Conservation (phyloP, 2,797 vertebrate genomes). For the Poeciliopsis presidionis region DNA sequence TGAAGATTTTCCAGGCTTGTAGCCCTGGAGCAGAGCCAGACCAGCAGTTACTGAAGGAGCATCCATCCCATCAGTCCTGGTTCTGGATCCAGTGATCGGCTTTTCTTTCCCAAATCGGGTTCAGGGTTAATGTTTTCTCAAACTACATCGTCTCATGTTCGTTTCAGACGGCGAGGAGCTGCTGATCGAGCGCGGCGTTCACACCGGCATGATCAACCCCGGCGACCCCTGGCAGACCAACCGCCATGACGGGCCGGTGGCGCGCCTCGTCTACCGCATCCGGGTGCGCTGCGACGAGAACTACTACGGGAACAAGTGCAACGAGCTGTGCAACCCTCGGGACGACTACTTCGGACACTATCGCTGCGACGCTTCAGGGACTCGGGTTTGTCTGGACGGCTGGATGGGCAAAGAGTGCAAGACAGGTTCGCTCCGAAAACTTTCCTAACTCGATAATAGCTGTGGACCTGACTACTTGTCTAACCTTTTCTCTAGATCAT, state of each 20-base stretch:
- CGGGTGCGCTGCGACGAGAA: slow-evolving; percentile 91
- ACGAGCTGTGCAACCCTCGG: slow-evolving; percentile 92
- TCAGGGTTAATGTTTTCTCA: background rate
- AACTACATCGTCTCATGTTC: background rate
- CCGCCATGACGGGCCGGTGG: slow-evolving; percentile 85
- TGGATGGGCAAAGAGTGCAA: slow-evolving; percentile 94
- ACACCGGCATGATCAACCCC: slow-evolving; percentile 92
- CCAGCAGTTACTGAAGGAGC: background rate
- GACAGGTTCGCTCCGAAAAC: slow-evolving; percentile 80
- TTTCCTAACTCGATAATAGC: background rate
- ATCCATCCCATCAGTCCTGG: background rate
- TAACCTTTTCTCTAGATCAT: background rate
- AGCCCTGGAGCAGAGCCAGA: background rate
- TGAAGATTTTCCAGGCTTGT: background rate
- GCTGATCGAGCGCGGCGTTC: slow-evolving; percentile 88
- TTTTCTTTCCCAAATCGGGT: background rate
- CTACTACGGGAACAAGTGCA: slow-evolving; percentile 94
- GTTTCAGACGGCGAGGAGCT: slow-evolving; percentile 76
- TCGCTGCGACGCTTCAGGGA: slow-evolving; percentile 90
- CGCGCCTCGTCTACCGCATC: slow-evolving; percentile 87
- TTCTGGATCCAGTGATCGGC: background rate
- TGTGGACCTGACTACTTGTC: background rate
- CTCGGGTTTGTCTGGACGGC: slow-evolving; percentile 92
- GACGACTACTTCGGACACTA: slow-evolving; percentile 96
- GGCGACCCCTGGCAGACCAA: slow-evolving; percentile 90